These are phyloP conservation scores for Erynnis tages DNA, from an alignment of 2,888 invertebrate species.

Conservation along the genomic window DNA sequence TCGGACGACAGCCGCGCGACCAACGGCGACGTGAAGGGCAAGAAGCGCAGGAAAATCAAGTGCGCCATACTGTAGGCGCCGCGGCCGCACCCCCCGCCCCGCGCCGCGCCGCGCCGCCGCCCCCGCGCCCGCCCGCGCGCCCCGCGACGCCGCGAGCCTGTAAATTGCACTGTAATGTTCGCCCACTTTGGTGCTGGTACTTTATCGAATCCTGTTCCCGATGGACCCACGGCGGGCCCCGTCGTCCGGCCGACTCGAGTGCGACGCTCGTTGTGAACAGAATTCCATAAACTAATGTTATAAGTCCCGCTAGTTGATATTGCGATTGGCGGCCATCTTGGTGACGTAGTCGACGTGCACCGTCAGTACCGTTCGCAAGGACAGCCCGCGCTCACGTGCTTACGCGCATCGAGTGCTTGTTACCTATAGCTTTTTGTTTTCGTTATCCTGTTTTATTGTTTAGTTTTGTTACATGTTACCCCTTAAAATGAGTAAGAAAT, in stretches of 20 bases:
- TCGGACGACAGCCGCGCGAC: constrained; percentile 95
- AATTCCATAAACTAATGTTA: constrained; percentile 44
- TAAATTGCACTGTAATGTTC: constrained; percentile 44
- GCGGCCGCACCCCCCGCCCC: constrained; percentile 28
- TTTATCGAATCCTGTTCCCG: constrained; percentile 49
- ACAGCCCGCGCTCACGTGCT: too few species aligned
- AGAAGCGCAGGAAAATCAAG: constrained; percentile 94
- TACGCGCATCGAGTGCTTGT: too few species aligned
- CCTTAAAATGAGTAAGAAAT: too few species aligned
- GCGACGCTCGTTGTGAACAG: constrained; percentile 43
- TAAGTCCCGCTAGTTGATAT: too few species aligned
- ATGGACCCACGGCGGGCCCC: constrained; percentile 29
- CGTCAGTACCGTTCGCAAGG: too few species aligned
- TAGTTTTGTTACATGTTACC: too few species aligned
- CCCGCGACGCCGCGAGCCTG: constrained; percentile 34
- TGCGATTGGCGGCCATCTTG: too few species aligned
- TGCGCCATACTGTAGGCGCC: constrained; percentile 92
- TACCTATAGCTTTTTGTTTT: too few species aligned
- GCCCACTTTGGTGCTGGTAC: constrained; percentile 60
- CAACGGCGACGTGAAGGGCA: constrained; percentile 94
- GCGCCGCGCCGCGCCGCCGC: constrained; percentile 17
- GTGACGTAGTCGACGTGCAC: too few species aligned
- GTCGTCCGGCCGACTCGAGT: constrained; percentile 1
- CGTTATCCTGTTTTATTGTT: too few species aligned
- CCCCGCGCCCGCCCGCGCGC: constrained; percentile 21